Evolutionary conservation across 2,888 invertebrate species (phyloP).

Genomic region (Drosophila cognata): DNA sequence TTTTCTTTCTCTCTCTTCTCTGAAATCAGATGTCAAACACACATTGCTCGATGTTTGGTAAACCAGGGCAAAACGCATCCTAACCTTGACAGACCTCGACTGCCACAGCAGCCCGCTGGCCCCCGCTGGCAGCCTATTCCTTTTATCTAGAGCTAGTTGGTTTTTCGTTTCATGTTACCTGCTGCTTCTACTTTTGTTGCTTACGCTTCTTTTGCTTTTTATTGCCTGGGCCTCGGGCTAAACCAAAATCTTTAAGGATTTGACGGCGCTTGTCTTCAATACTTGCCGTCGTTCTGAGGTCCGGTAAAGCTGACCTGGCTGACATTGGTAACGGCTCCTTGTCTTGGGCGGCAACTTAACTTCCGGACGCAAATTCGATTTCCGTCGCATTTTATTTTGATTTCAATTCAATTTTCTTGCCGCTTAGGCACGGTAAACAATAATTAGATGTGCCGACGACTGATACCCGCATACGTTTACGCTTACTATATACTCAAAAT

Average conservation of each 20-base stretch:
- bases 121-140: not conserved
- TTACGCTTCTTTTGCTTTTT: conserved; percentile 63
- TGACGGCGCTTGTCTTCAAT: conserved; percentile 33
- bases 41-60: conserved; percentile 64
- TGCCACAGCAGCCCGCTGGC: not conserved
- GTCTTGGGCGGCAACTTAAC: conserved; percentile 51
- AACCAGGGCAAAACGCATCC: conserved; percentile 60
- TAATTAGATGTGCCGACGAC: conserved; percentile 74
- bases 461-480: conserved; percentile 42
- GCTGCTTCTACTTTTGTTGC: conserved; percentile 19
- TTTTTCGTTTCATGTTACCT: conserved; percentile 59
- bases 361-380: conserved; percentile 79
- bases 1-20: conserved; percentile 21
- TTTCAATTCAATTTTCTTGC: conserved; percentile 79
- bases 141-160: conserved; percentile 1
- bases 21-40: conserved; percentile 78
- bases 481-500: conserved; percentile 11
- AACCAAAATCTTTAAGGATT: conserved; percentile 72
- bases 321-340: conserved; percentile 44
- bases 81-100: conserved; percentile 71
- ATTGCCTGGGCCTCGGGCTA: conserved; percentile 56
- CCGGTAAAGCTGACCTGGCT: conserved; percentile 36
- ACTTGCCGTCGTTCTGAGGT: conserved; percentile 10
- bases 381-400: conserved; percentile 72
- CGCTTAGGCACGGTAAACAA: conserved; percentile 80